phyloP scores from a whole-genome alignment of 2,113 vertebrate genomes.

The Apteryx owenii region DNA sequence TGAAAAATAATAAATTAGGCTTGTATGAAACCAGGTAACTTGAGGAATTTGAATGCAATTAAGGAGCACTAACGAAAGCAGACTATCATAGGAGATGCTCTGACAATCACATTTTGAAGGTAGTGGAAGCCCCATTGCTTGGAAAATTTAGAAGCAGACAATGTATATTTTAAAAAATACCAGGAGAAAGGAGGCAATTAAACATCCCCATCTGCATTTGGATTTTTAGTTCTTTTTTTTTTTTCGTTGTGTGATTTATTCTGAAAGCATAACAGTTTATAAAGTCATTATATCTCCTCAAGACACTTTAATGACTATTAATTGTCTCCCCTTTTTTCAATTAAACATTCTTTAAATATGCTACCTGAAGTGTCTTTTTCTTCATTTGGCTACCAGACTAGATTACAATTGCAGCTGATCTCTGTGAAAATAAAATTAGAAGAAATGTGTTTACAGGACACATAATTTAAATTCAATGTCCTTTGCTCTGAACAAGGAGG shows the following conservation, averaged over 20 bases:
- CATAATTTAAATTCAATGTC: background rate
- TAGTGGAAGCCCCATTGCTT: background rate
- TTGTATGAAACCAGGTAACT: background rate
- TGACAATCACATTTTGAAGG: background rate
- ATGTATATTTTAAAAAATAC: background rate
- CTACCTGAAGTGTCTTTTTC: background rate
- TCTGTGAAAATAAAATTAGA: slow-evolving; percentile 25
- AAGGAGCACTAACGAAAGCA: background rate
- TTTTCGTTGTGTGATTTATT: rapidly evolving
- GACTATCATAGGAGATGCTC: background rate
- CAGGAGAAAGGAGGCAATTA: background rate
- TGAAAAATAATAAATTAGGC: background rate
- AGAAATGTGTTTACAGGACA: background rate
- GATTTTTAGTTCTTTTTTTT: background rate
- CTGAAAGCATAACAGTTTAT: background rate
- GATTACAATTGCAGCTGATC: slow-evolving; percentile 8
- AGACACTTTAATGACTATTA: background rate
- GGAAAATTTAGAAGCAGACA: background rate
- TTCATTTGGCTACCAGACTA: background rate
- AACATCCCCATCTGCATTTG: background rate
- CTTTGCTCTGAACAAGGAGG: background rate
- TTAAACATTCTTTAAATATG: background rate
- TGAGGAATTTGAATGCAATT: background rate
- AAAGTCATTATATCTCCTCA: background rate
- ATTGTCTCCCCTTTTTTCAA: background rate